Base-by-base conservation (phyloP, 2,888 invertebrate species). In the Dorcus hopei region DNA sequence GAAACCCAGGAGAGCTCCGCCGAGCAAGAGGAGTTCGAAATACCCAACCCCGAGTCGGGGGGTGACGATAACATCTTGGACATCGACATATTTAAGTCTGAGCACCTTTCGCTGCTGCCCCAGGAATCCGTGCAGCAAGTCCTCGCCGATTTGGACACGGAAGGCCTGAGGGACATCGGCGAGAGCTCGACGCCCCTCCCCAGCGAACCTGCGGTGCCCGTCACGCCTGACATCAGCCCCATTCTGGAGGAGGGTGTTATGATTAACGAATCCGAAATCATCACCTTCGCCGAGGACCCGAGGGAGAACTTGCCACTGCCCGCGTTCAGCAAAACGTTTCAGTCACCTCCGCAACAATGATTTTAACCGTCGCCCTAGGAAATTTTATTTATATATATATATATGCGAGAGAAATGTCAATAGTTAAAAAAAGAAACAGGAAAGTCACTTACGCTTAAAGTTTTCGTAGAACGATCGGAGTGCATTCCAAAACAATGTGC, bases 251-350 rank as follows among this genome's bases (percentile, higher is more conserved):
- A 66, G 53, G 64, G 63, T 52, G 68, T 72, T 45, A 48, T 57
- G 26, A 61, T 73, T 49, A 67, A 65, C 53, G 71, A 72, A 65
- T 70, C 72, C 26, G 72, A 72, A 58, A 64, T 74, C 49, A 70
- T 70, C 55, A 65, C 68, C 60, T 67, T 75, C 49, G 62, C 74
- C 54, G 67, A 56, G 45, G 57, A 58, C 23, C 40, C 61, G 2
- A 74, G 77, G 23, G 72, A 74, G 53, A 78, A 76, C 62, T 66
- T 77, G 60, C 79, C 79, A 45, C 68, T 81, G 63, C 80, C 81
- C 39, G 78, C 79, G 40, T 81, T 81, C 68, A 80, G 77, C 71
- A 79, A 81, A 68, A 80, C 79, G 41, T 81, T 81, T 69, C 80
- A 80, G 65, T 75, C 78, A 50, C 79, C 76, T 33, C 75, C 72